These are phyloP conservation scores for Thysanoteuthis rhombus DNA, from an alignment of 2,888 invertebrate genomes.

Conservation along the genomic window DNA sequence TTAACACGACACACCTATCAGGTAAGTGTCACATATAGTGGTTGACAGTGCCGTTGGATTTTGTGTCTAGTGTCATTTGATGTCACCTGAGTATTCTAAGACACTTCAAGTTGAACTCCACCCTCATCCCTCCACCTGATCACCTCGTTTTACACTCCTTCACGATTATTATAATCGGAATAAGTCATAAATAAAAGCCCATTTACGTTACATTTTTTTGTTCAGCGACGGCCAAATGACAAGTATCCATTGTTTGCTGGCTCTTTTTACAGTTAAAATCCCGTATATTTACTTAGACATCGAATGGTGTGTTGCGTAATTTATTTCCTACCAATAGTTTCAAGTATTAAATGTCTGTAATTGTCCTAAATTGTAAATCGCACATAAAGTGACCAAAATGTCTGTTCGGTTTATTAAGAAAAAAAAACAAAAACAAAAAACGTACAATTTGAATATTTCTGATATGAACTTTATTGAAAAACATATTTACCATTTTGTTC, in stretches of 20 bases:
- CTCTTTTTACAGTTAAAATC: background rate
- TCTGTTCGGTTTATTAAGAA: background rate
- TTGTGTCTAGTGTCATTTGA: background rate
- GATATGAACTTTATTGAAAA: background rate
- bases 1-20: background rate
- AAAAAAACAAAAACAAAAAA: background rate
- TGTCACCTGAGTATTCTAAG: background rate
- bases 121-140: background rate
- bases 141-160: too few species aligned
- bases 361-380: background rate
- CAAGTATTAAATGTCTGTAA: background rate
- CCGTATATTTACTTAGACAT: background rate
- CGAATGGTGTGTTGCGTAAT: background rate
- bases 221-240: background rate
- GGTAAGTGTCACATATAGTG: background rate
- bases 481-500: too few species aligned
- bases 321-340: background rate
- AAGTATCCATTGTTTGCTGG: background rate
- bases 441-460: too few species aligned
- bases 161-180: background rate
- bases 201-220: background rate
- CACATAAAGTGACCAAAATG: background rate
- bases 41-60: background rate
- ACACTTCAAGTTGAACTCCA: background rate
- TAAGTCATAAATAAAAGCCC: background rate